Base-by-base conservation (phyloP, 37 sponge, comb jelly and placozoan species). In the Petrosia ficiformis region DNA sequence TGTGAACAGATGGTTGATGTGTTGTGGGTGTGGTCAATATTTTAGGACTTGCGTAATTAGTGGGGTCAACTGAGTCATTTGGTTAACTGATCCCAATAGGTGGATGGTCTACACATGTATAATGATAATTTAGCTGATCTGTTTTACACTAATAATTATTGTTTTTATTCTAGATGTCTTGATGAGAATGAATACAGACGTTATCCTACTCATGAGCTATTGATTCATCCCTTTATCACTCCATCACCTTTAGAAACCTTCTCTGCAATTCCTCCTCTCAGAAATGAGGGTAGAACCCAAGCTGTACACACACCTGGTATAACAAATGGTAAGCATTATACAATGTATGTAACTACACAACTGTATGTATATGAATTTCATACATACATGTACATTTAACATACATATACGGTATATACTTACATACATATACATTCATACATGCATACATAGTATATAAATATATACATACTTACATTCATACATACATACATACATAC, bases 181-280 rank as follows among this genome's bases (percentile, higher is more conserved):
- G 68, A 85, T 52, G 19, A 31, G 16, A 80, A 90, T 70, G 82
- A 85, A 59, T 81, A 72, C 32, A 65, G 67, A 29, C 64, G 84
- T 16, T 68, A 72, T 24, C 75, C 93, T 22, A 77, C 78, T 14
- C 74, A 76, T 28, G 89, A 92, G 58, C 57, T 92, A 2, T 81
- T 92, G 30, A 67, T 70, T n/a, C 93, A 92, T 66, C 82, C 89
- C 42, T 92, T 88, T 74, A 68, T 90, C 34, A 19, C 70, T 34
- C 80, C 86, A 31, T 67, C 86, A 40, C 69, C 74, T 65, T 68
- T 68, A 11, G 21, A 36, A 5, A 37, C 72, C 24, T 44, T 5
- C 14, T 61, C 63, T 61, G 26, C 26, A 11, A 5, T n/a, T 22
- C 28, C 14, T 61, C 6, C 63, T 22, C 25, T n/a, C 75, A 73